Evolutionary conservation across 2,113 vertebrate species (phyloP).

Genomic region (Machaerirhynchus nigripectus): DNA sequence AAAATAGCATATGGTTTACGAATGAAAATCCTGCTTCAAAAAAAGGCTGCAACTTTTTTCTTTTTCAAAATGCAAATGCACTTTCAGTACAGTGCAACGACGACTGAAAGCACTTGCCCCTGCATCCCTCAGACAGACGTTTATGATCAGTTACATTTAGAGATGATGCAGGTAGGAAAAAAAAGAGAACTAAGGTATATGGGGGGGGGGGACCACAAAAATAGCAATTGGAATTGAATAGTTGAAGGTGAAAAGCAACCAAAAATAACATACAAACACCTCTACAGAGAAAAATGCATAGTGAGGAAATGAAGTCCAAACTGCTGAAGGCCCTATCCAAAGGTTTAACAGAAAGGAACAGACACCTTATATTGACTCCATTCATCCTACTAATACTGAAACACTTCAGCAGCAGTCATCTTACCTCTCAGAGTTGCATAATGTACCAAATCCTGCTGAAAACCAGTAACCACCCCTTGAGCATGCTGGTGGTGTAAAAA

Average conservation of each 20-base stretch:
- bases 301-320: not conserved
- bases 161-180: not conserved
- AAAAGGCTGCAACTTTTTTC: not conserved
- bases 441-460: not conserved
- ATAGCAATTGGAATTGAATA: not conserved
- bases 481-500: not conserved
- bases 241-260: not conserved
- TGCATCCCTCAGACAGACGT: not conserved
- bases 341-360: not conserved
- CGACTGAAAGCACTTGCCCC: not conserved
- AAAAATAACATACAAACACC: not conserved
- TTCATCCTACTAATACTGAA: not conserved
- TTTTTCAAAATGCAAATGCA: not conserved
- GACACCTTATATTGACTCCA: not conserved
- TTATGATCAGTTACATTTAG: not conserved
- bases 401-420: not conserved
- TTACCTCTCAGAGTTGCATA: not conserved
- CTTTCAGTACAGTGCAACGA: not conserved
- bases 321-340: not conserved
- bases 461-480: not conserved
- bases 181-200: not conserved
- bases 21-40: not conserved
- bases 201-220: not conserved
- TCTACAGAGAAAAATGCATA: not conserved
- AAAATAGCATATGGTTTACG: slow-evolving; percentile 17